These are phyloP conservation scores for Drosophila pachea DNA, from an alignment of 1,140 invertebrate species.

Conservation along the genomic window DNA sequence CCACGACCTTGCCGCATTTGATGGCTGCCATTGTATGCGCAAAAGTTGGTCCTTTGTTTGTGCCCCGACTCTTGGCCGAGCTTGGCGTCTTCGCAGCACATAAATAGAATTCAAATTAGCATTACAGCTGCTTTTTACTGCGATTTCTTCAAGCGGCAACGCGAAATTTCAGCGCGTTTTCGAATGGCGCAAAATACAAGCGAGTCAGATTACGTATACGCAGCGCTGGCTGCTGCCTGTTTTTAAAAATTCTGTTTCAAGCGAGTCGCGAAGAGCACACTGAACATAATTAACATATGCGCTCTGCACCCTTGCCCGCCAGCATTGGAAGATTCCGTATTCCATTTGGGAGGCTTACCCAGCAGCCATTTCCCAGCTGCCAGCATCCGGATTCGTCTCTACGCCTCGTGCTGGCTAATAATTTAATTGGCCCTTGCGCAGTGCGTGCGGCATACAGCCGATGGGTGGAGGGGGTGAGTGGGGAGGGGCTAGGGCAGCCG, in stretches of 20 bases:
- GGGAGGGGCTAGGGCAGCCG: conserved; percentile 36
- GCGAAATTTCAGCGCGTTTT: conserved; percentile 52
- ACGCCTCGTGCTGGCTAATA: conserved; percentile 46
- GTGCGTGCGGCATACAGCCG: conserved; percentile 35
- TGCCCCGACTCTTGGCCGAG: not conserved
- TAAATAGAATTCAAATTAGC: conserved; percentile 71
- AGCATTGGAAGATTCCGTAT: conserved; percentile 58
- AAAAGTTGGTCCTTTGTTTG: conserved; percentile 21
- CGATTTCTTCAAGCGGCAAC: conserved; percentile 67
- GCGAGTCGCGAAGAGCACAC: conserved; percentile 31
- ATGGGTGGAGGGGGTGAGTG: conserved; percentile 33
- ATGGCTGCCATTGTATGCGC: conserved; percentile 30
- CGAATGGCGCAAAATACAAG: conserved; percentile 46
- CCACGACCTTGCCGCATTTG: conserved; percentile 20
- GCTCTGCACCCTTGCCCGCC: conserved; percentile 49
- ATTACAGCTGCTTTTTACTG: conserved; percentile 44
- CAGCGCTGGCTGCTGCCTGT: conserved; percentile 21
- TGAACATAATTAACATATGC: conserved; percentile 71
- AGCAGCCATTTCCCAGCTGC: too few relatives aligned
- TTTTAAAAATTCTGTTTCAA: conserved; percentile 69
- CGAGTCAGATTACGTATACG: conserved; percentile 52
- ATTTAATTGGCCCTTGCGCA: conserved; percentile 75
- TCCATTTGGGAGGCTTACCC: conserved; percentile 27
- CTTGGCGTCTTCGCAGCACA: conserved; percentile 10
- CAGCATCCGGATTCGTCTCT: not conserved